Evolutionary conservation across 2,888 invertebrate genomes (phyloP).

Genomic region (Dexiosoma caninum): DNA sequence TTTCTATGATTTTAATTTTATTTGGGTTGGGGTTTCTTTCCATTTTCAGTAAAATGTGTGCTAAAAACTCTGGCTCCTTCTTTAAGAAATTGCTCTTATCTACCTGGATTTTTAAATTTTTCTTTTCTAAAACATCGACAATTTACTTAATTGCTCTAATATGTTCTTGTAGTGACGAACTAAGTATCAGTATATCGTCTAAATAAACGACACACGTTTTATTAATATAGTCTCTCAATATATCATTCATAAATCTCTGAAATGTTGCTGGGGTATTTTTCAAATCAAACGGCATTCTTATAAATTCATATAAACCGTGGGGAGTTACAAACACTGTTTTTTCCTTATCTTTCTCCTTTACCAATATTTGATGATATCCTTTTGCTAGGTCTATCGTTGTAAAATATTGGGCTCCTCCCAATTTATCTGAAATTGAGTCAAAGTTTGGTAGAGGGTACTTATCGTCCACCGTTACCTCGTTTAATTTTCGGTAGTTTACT

Average conservation of each 20-base stretch:
- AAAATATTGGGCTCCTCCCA: not conserved
- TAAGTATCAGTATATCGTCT: not conserved
- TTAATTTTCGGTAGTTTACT: not conserved
- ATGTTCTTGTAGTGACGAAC: constrained; percentile 1
- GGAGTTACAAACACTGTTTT: constrained; percentile 21
- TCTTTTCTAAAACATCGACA: not conserved
- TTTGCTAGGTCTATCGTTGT: not conserved
- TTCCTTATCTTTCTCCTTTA: not conserved
- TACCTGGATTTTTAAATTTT: not conserved
- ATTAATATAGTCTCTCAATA: not conserved
- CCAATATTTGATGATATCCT: not conserved
- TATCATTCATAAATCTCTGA: not conserved
- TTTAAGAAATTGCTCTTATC: no score
- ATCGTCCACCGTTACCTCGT: not conserved
- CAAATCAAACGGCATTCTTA: constrained; percentile 34
- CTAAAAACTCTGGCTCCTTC: no score
- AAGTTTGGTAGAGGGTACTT: not conserved
- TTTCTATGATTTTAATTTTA: not conserved
- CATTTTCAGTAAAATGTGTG: not conserved
- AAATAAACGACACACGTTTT: not conserved
- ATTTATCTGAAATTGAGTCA: not conserved
- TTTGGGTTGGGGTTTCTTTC: not conserved
- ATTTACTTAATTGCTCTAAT: not conserved
- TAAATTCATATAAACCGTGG: constrained; percentile 30
- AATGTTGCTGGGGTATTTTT: constrained; percentile 42